Evolutionary conservation across 2,113 vertebrate species (phyloP).

Genomic region (Corydoras maculifer): DNA sequence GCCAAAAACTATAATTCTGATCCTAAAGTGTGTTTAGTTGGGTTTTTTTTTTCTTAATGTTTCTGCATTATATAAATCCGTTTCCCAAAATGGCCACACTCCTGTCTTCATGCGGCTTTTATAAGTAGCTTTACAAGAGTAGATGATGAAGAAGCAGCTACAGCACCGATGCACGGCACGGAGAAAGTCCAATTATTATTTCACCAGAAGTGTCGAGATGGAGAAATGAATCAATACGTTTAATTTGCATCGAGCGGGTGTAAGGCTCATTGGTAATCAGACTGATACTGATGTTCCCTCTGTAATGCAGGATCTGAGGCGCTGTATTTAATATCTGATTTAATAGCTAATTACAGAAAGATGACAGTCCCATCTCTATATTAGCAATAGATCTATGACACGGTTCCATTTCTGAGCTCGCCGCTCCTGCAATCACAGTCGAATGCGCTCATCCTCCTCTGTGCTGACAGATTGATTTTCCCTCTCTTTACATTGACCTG

Average conservation of each 20-base stretch:
- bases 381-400: not conserved
- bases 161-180: too few relatives aligned
- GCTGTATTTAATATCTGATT: not conserved
- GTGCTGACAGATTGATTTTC: not conserved
- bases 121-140: not conserved
- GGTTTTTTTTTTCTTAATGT: too few relatives aligned
- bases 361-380: conserved; percentile 3
- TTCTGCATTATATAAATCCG: too few relatives aligned
- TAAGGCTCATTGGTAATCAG: conserved; percentile 12
- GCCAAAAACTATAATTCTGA: too few relatives aligned
- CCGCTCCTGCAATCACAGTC: not conserved
- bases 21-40: too few relatives aligned
- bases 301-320: not conserved
- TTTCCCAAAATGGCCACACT: too few relatives aligned
- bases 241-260: not conserved
- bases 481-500: conserved; percentile 31
- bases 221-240: conserved; percentile 1
- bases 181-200: not conserved
- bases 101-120: too few relatives aligned
- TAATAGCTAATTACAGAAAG: conserved; percentile 12
- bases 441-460: not conserved
- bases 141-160: not conserved
- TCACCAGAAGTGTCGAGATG: not conserved
- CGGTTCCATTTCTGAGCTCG: not conserved
- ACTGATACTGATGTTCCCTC: not conserved